These are phyloP conservation scores for Automeris io DNA, from an alignment of 2,888 invertebrate genomes.

Conservation along the genomic window DNA sequence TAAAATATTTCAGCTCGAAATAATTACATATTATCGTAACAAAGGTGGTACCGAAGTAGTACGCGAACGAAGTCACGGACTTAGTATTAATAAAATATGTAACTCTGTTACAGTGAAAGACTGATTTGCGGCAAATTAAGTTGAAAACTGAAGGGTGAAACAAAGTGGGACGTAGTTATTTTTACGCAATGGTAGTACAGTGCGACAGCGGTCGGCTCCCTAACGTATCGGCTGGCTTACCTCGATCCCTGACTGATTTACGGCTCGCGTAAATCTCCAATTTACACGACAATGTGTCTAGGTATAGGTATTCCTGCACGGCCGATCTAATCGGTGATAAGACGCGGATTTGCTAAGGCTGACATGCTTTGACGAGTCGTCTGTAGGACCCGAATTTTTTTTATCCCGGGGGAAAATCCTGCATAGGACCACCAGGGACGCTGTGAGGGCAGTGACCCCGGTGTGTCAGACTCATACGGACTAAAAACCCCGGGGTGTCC, in stretches of 20 bases:
- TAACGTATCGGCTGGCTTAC: conserved; percentile 69
- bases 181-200: conserved; percentile 33
- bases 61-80: no score
- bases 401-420: no score
- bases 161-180: conserved; percentile 19
- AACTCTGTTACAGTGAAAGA: no score
- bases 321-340: conserved; percentile 48
- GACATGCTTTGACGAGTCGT: conserved; percentile 5
- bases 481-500: no score
- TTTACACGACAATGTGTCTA: conserved; percentile 58
- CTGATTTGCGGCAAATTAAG: no score
- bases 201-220: conserved; percentile 46
- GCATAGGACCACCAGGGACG: no score
- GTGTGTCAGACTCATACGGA: no score
- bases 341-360: conserved; percentile 10
- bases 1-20: no score
- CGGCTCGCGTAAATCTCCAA: conserved; percentile 68
- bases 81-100: no score
- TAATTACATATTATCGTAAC: no score
- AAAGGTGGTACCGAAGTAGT: no score
- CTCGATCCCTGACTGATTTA: conserved; percentile 70
- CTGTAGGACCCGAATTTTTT: not conserved
- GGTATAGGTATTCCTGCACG: conserved; percentile 12
- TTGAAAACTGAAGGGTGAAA: conserved; percentile 16
- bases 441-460: no score